phyloP scores from a whole-genome alignment of 2,888 invertebrate species.

The Zygothrica quintamaculata region DNA sequence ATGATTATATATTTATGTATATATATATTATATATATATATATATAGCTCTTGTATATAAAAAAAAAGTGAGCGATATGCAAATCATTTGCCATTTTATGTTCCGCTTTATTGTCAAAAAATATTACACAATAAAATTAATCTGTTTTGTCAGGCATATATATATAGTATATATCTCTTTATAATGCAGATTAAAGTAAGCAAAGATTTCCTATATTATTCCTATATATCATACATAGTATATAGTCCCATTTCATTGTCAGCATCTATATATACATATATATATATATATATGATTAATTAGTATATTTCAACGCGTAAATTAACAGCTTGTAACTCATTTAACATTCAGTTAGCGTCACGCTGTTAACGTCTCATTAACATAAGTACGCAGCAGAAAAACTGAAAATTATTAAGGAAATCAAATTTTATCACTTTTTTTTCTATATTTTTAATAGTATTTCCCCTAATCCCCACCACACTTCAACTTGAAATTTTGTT shows the following conservation, averaged over 20 bases:
- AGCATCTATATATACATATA: background rate
- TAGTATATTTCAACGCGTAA: background rate
- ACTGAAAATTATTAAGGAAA: background rate
- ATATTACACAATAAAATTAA: slow-evolving; percentile 58
- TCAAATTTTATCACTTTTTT: no score
- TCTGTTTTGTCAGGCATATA: slow-evolving; percentile 20
- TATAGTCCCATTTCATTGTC: background rate
- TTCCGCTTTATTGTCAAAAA: slow-evolving; percentile 56
- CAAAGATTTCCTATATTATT: slow-evolving; percentile 16
- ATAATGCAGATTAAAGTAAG: slow-evolving; percentile 3
- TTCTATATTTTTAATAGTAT: background rate
- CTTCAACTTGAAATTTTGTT: no score
- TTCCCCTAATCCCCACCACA: no score
- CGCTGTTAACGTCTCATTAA: slow-evolving; percentile 27
- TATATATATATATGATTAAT: background rate
- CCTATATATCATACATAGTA: no score
- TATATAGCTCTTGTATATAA: no score
- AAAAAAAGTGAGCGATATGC: slow-evolving; percentile 49
- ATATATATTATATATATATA: slow-evolving; percentile 16
- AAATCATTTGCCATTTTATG: slow-evolving; percentile 49
- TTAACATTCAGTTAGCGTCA: slow-evolving; percentile 11
- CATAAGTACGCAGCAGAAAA: slow-evolving; percentile 1
- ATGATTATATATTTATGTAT: background rate
- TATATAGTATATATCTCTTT: background rate
- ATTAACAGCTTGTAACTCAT: background rate